These are phyloP conservation scores for Amblyopsis hoosieri DNA, from an alignment of 2,797 vertebrate species.

Conservation along the genomic window DNA sequence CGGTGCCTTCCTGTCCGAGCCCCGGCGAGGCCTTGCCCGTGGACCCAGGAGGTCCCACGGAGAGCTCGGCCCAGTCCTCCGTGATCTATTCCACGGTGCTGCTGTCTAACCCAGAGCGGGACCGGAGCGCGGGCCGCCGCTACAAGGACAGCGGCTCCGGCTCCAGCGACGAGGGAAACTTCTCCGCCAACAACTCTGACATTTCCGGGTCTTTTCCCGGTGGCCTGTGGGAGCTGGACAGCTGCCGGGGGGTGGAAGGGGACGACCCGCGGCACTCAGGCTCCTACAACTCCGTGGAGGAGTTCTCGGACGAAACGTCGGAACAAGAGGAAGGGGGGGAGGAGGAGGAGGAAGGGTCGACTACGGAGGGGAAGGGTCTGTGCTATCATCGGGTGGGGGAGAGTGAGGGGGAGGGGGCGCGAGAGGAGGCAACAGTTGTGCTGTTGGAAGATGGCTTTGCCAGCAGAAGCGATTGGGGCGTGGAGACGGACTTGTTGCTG, in stretches of 20 bases:
- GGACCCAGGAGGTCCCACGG: slow-evolving; percentile 27
- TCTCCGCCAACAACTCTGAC: slow-evolving; percentile 75
- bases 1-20: slow-evolving; percentile 9
- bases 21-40: background rate
- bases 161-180: slow-evolving; percentile 77
- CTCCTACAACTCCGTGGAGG: slow-evolving; percentile 82
- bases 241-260: slow-evolving; percentile 48
- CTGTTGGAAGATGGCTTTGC: slow-evolving; percentile 59
- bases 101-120: slow-evolving; percentile 41
- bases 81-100: slow-evolving; percentile 83
- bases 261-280: slow-evolving; percentile 66
- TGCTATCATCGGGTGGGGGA: slow-evolving; percentile 77
- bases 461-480: slow-evolving; percentile 40
- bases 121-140: slow-evolving; percentile 30
- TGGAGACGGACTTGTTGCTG: slow-evolving; percentile 63
- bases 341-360: slow-evolving; percentile 58
- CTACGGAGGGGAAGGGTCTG: slow-evolving; percentile 60
- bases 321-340: slow-evolving; percentile 72
- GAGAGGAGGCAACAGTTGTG: slow-evolving; percentile 28
- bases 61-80: slow-evolving; percentile 62
- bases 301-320: slow-evolving; percentile 79
- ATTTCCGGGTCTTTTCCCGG: slow-evolving; percentile 74
- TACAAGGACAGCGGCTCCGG: slow-evolving; percentile 64
- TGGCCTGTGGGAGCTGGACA: slow-evolving; percentile 79
- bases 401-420: slow-evolving; percentile 42